A percentile compares a stretch with the other conserved stretches of the same genome.
phyloP scores from a whole-genome alignment of 2,113 vertebrate genomes.

The Antechinus stuartii region DNA sequence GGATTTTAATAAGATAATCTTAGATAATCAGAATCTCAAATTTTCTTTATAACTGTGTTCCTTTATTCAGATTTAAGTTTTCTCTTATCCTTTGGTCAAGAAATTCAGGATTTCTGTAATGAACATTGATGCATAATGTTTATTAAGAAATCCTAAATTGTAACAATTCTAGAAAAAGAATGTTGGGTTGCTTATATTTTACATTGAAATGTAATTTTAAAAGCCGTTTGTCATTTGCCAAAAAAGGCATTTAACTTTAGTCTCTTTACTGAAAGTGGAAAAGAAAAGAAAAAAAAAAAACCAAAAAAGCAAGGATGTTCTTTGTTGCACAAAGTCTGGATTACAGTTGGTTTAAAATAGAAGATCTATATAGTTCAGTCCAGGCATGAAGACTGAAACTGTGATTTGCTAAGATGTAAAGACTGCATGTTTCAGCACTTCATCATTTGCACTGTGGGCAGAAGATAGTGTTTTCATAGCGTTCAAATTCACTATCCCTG shows the following conservation, averaged over 20 bases:
- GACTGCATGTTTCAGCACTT: slow-evolving; percentile 82
- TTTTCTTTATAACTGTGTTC: neutral
- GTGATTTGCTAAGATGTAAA: slow-evolving; percentile 47
- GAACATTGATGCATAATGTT: slow-evolving; percentile 59
- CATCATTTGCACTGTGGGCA: slow-evolving; percentile 69
- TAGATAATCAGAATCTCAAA: slow-evolving; percentile 64
- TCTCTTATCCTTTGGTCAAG: slow-evolving; percentile 73
- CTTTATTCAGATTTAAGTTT: slow-evolving; percentile 71
- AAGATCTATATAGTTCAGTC: slow-evolving; percentile 75
- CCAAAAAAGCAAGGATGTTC: slow-evolving; percentile 21
- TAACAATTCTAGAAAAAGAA: slow-evolving; percentile 53
- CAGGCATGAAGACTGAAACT: slow-evolving; percentile 72
- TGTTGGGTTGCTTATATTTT: slow-evolving; percentile 42
- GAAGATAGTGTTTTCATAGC: slow-evolving; percentile 66
- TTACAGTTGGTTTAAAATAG: slow-evolving; percentile 77
- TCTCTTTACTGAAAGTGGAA: slow-evolving; percentile 62
- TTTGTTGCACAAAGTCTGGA: slow-evolving; percentile 77
- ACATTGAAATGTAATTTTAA: slow-evolving; percentile 61
- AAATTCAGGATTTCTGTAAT: slow-evolving; percentile 73
- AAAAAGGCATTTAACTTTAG: slow-evolving; percentile 75
- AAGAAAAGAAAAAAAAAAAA: neutral
- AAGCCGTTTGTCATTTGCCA: slow-evolving; percentile 75
- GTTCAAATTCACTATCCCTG: slow-evolving; percentile 74
- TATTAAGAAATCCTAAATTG: slow-evolving; percentile 51
- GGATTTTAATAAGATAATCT: slow-evolving; percentile 71